Evolutionary conservation across 2,888 invertebrate genomes (phyloP), one percentile per base, ranked within the genome.

Genomic region (Seladonia tumulorum): DNA sequence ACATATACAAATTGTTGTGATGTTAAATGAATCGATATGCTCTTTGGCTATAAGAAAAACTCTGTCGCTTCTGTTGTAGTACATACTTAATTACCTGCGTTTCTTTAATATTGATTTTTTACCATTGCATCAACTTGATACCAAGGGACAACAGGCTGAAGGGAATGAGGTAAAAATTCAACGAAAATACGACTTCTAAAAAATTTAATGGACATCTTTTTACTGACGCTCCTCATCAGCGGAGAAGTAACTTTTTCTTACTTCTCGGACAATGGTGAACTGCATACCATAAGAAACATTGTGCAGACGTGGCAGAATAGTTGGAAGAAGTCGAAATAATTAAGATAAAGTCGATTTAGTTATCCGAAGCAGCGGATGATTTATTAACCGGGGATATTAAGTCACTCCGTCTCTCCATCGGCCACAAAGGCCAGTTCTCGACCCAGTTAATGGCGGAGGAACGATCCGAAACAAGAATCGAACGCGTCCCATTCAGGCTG

Each of bases 401-500:
- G 66, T 35, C 29, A 35, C 66, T 66, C 66, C 29, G 66, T 35
- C 35, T 18, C 18, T 18, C 7, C 66, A 29, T 16, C 66, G 18
- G 35, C 16, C 66, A 66, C 39, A 68, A 68, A 68, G 22, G 10
- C 39, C 29, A 29, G 66, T 39, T 68, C 68, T 68, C 68, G 68
- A 68, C 42, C 10, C 25, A 42, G 57, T 39, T 57, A 60, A 29
- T 60, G 10, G 39, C 8, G 18, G 25, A 49, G 25, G 3, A 53
- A 68, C 47, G 70, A 53, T 70, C n/a, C 18, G 45, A 35, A 53
- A 29, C 70, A 42, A 71, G 81, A 63, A 81, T 72, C 57, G 45
- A 57, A 53, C 14, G 18, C 25, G 75, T 63, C 49, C 76, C 45
- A 53, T 81, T 76, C 63, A 35, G 79, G 70, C 57, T 68, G 70